Evolutionary conservation across 2,888 invertebrate species (phyloP).

Genomic region (Scaeva pyrastri): DNA sequence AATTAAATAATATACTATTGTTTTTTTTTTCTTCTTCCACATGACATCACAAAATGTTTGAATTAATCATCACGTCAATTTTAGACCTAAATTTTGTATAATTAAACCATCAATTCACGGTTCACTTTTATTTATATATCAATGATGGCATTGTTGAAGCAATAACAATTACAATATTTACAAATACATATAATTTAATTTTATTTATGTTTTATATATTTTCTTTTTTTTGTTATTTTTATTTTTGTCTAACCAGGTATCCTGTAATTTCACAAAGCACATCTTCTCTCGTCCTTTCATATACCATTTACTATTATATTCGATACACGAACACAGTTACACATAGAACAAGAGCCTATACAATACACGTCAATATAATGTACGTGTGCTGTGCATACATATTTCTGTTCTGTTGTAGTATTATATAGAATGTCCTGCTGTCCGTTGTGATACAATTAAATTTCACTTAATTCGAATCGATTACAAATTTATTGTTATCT

Average conservation of each 20-base stretch:
- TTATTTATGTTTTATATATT: background rate
- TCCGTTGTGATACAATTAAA: conserved; percentile 67
- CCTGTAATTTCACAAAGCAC: conserved; percentile 59
- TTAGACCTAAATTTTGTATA: conserved; percentile 34
- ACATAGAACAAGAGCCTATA: background rate
- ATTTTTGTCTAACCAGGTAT: conserved; percentile 66
- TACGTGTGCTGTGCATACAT: background rate
- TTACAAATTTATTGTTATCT: conserved; percentile 73
- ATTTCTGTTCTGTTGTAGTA: no score
- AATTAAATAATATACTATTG: background rate
- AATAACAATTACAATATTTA: conserved; percentile 39
- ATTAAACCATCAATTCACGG: conserved; percentile 37
- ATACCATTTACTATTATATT: background rate
- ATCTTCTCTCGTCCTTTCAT: background rate
- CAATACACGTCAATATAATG: no score
- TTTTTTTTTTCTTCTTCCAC: background rate
- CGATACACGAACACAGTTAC: background rate
- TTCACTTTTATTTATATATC: background rate
- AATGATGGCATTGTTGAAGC: conserved; percentile 14
- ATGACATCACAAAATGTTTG: conserved; percentile 58
- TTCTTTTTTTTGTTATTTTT: no score
- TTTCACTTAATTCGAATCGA: conserved; percentile 72
- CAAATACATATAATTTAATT: conserved; percentile 19
- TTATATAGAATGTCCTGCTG: background rate
- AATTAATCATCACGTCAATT: conserved; percentile 47